Evolutionary conservation across 2,797 vertebrate genomes (phyloP), one percentile per base, ranked within the genome.

Genomic region (Molossus molossus): DNA sequence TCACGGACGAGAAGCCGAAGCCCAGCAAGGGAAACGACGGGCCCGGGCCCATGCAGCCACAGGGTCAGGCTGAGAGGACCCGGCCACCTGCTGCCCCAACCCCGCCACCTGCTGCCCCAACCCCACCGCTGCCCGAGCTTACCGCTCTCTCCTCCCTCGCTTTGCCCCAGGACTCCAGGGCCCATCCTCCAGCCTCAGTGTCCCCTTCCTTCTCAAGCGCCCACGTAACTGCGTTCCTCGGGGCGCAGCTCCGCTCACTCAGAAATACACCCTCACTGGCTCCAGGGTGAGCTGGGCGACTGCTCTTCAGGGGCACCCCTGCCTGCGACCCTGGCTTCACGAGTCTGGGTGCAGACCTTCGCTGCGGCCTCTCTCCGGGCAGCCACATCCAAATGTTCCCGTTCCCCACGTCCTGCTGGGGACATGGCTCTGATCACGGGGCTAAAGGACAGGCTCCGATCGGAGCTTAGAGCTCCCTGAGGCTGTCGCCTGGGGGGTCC

Each of bases 171-270:
- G 23, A 48, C 29, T 29, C 62, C 23, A 9, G 25, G 25, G n/a
- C 15, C 70, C 65, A 20, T 14, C 12, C 90, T 76, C 58, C 75
- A 60, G 72, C 60, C 27, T 65, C 64, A 91, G 15, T 8, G 23
- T 48, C 33, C 67, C 33, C 50, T 73, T 95, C 76, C 33, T 83
- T 81, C 83, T 62, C 79, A 76, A 94, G 70, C 64, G 57, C n/a
- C 86, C 82, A 91, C 70, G 81, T 29, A 83, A 87, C 79, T 57
- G 85, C 58, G 84, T 70, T 88, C 57, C 37, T 80, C 14, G 8
- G 53, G 58, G 73, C 29, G 53, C 6, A 29, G 65, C 62, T 87
- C 91, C 55, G 29, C 29, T 96, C 88, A 77, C 37, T 91, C 50
- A 88, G 60, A 95, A 83, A 82, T 90, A 79, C 20, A 40, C 0